phyloP scores from a whole-genome alignment of 2,888 invertebrate genomes.

The Gasteruption jaculator region DNA sequence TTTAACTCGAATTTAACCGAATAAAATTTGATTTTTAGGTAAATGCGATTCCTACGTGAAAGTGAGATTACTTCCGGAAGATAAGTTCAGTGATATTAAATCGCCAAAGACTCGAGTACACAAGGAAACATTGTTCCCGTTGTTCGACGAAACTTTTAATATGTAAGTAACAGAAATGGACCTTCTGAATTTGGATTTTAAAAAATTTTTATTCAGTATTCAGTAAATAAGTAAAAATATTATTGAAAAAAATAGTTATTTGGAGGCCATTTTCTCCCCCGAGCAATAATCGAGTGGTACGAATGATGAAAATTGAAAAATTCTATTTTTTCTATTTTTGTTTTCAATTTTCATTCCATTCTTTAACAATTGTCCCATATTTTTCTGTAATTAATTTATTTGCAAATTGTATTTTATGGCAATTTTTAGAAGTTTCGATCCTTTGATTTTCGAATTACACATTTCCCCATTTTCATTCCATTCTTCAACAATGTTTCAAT shows the following conservation, averaged over 20 bases:
- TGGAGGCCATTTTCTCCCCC: no score
- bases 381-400: not conserved
- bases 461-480: not conserved
- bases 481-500: not conserved
- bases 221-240: no score
- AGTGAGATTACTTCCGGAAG: slow-evolving; percentile 78
- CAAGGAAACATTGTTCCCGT: slow-evolving; percentile 87
- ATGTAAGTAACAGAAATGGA: slow-evolving; percentile 69
- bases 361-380: not conserved
- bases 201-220: no score
- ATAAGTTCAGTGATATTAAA: slow-evolving; percentile 70
- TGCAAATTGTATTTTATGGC: slow-evolving; percentile 1
- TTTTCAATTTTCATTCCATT: not conserved
- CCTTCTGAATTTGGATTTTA: no score
- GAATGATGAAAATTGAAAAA: no score
- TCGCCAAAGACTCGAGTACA: slow-evolving; percentile 87
- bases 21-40: slow-evolving; percentile 55
- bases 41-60: slow-evolving; percentile 91
- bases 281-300: no score
- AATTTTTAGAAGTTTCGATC: slow-evolving; percentile 3
- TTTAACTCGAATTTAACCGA: not conserved
- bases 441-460: slow-evolving; percentile 44
- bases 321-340: not conserved
- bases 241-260: no score
- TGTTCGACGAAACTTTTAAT: slow-evolving; percentile 91